Percentiles rank a stretch among this genome's conserved stretches.
phyloP scores from a whole-genome alignment of 2,113 vertebrate species.

The Isurus oxyrinchus region DNA sequence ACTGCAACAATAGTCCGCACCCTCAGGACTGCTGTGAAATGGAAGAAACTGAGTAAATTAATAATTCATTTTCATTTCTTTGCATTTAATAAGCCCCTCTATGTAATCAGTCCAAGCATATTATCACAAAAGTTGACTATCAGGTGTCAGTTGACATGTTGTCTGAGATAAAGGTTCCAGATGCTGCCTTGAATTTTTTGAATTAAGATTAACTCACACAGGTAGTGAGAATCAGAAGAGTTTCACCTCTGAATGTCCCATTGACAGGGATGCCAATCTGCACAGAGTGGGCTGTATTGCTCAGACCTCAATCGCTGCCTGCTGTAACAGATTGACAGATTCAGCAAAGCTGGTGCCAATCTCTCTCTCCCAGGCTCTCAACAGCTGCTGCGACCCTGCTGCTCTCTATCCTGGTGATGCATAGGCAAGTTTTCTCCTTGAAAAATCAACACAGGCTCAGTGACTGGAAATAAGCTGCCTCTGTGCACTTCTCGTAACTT shows the following conservation, averaged over 20 bases:
- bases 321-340: neutral
- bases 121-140: neutral
- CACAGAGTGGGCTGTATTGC: neutral
- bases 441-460: neutral
- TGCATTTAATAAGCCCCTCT: neutral
- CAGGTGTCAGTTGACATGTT: neutral
- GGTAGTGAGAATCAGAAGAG: neutral
- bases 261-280: no score
- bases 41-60: neutral
- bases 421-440: neutral
- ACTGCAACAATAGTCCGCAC: neutral
- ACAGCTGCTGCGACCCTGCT: neutral
- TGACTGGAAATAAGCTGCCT: neutral
- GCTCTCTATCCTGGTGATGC: neutral
- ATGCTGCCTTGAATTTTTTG: neutral
- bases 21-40: neutral
- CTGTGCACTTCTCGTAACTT: neutral
- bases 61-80: neutral
- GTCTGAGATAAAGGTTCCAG: neutral
- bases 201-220: neutral
- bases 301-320: neutral
- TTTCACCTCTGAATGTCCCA: neutral
- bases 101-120: neutral
- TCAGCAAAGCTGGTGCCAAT: constrained; percentile 7
- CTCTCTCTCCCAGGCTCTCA: neutral